Conservation (phyloP, 1,140 invertebrate species). For the Aethina tumida region DNA sequence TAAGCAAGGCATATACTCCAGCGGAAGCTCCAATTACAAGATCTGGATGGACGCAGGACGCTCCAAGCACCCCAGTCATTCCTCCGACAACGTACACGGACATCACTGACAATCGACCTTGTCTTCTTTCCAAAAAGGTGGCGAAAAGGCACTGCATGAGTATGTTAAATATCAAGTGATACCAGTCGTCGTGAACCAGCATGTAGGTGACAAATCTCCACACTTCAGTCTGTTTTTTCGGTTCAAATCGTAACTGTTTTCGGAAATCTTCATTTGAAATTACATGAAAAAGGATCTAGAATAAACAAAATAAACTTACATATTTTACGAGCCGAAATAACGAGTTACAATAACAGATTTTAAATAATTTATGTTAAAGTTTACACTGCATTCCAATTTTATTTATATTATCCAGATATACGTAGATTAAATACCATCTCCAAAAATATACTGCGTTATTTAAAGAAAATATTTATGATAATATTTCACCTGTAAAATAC, state of each 20-base stretch:
- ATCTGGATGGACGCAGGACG: constrained; percentile 67
- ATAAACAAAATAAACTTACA: constrained; percentile 13
- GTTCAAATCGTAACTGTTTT: constrained; percentile 58
- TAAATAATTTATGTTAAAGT: too few species aligned
- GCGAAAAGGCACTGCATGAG: constrained; percentile 58
- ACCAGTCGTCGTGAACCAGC: constrained; percentile 65
- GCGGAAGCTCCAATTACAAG: constrained; percentile 84
- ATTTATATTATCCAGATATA: too few species aligned
- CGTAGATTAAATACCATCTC: too few species aligned
- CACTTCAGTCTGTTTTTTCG: constrained; percentile 52
- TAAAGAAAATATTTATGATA: constrained; percentile 4
- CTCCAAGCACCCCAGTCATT: constrained; percentile 59
- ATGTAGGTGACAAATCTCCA: constrained; percentile 78
- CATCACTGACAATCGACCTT: constrained; percentile 65
- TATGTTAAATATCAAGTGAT: constrained; percentile 51
- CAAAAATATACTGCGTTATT: constrained; percentile 5
- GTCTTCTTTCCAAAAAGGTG: constrained; percentile 68
- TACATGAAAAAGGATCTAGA: constrained; percentile 43
- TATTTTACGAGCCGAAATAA: too few species aligned
- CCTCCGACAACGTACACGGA: constrained; percentile 61
- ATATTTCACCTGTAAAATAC: constrained; percentile 21
- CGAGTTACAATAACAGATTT: too few species aligned
- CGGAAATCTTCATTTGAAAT: constrained; percentile 38
- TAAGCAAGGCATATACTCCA: constrained; percentile 87
- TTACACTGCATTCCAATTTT: too few species aligned